These are phyloP conservation scores for Sardinella longiceps DNA, from an alignment of 2,797 vertebrate species.

Conservation along the genomic window DNA sequence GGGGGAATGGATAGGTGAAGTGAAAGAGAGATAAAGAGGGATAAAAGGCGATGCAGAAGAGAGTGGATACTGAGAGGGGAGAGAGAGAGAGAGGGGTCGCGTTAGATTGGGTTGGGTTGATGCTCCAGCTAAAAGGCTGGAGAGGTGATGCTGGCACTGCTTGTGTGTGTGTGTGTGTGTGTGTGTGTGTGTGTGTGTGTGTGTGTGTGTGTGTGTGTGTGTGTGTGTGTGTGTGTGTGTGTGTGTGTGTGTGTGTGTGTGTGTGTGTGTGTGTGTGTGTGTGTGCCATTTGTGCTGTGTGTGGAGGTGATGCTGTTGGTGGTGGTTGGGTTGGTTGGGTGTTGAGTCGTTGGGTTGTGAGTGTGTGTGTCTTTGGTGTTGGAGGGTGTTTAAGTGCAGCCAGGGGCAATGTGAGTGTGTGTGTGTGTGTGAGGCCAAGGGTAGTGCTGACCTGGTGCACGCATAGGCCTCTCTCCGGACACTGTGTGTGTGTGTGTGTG, in stretches of 20 bases:
- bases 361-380: constrained; percentile 28
- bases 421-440: constrained; percentile 11
- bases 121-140: too few relatives aligned
- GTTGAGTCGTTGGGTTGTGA: not conserved
- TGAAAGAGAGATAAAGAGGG: not conserved
- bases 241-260: too few relatives aligned
- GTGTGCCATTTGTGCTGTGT: too few relatives aligned
- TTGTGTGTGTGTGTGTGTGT: too few relatives aligned
- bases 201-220: too few relatives aligned
- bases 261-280: too few relatives aligned
- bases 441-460: not conserved
- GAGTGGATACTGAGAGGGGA: not conserved
- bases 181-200: too few relatives aligned
- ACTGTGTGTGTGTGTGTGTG: not conserved
- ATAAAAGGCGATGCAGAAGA: not conserved
- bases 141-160: too few relatives aligned
- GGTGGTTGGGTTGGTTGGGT: not conserved
- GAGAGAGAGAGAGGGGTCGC: too few relatives aligned
- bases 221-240: too few relatives aligned
- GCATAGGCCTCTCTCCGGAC: not conserved
- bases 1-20: constrained; percentile 5
- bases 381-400: constrained; percentile 28
- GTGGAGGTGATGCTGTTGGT: not conserved
- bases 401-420: constrained; percentile 2
- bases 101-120: not conserved